Evolutionary conservation across 2,113 vertebrate genomes (phyloP), one percentile per base, ranked within the genome.

Genomic region (Corythoichthys haematopterus): DNA sequence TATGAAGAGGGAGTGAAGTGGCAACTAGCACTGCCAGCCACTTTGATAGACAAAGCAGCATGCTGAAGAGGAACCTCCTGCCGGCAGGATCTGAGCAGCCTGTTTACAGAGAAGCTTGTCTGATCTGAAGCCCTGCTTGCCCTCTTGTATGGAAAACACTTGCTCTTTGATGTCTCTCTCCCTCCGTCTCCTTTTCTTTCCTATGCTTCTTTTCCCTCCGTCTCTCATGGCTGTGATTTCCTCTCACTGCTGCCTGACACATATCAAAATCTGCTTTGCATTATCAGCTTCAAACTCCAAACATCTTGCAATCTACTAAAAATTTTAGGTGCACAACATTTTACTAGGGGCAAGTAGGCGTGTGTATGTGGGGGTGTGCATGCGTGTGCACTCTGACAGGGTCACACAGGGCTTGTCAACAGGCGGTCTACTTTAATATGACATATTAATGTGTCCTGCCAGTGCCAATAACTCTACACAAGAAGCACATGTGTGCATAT

Each of bases 101-200:
- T 90, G 88, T 91, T 89, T 88, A 88, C 80, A 83, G 88, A 89
- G 66, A 73, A 80, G 73, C 85, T 85, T 86, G 89, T 90, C 86
- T 89, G 86, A 91, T 90, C 85, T 88, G 45, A 85, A 88, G 84
- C 79, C 69, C 78, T 28, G 78, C 69, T 86, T 74, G 65, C 78
- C 80, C 80, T 87, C 80, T 85, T 84, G 84, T 84, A 87, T 85
- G 83, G 86, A 85, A 88, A 89, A 83, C 84, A 86, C 84, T 82
- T 59, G 68, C 77, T 79, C 90, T 93, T 91, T 93, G 88, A 93
- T 92, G 90, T 91, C 88, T 90, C 79, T 88, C 83, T 90, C 80
- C 65, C 69, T 85, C 72, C 72, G 58, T 74, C 65, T 65, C 70
- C 71, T 75, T 80, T 72, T 79, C 66, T 80, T 75, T 83, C 74